These are phyloP conservation scores for Lophura nycthemera DNA, from an alignment of 2,113 vertebrate genomes.

Conservation along the genomic window DNA sequence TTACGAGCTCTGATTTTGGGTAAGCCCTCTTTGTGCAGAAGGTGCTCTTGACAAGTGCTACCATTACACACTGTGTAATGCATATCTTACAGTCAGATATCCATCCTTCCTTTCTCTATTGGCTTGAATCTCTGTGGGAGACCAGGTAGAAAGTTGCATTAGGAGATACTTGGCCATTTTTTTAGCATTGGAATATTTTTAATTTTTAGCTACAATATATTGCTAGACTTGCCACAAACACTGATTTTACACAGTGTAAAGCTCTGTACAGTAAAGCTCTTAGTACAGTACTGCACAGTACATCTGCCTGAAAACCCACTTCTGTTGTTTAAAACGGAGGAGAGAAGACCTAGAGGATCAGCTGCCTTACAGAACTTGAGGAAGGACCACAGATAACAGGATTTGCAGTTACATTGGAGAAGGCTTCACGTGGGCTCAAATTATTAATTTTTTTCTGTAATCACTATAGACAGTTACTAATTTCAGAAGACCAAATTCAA, in stretches of 20 bases:
- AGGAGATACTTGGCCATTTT: neutral
- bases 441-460: neutral
- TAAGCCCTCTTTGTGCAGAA: neutral
- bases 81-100: neutral
- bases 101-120: neutral
- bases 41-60: no score
- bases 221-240: neutral
- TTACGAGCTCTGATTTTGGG: neutral
- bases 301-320: neutral
- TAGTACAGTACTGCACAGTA: neutral
- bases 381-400: fast-evolving
- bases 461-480: neutral
- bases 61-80: no score
- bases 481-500: neutral
- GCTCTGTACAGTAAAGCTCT: neutral
- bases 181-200: neutral
- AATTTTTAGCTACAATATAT: neutral
- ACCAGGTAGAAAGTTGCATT: neutral
- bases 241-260: no score
- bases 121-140: neutral
- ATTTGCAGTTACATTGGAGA: neutral
- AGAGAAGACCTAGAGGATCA: neutral
- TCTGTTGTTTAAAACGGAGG: neutral
- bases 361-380: neutral
- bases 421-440: neutral